Conservation (phyloP, 2,113 vertebrate genomes). For the Zapornia atra region DNA sequence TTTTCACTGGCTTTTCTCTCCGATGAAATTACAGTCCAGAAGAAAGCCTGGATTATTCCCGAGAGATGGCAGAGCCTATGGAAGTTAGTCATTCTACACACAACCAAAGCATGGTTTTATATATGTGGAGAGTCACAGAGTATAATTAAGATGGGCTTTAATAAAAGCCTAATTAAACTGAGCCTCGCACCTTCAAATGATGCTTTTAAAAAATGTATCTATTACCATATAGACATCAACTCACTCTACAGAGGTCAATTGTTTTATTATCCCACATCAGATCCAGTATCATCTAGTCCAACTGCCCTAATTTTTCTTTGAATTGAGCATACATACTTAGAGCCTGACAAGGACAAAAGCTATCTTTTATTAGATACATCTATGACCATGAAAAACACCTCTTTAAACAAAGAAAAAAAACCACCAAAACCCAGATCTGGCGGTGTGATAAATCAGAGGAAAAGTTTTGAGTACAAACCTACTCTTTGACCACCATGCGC, state of each 20-base stretch:
- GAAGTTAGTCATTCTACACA: background rate
- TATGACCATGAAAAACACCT: background rate
- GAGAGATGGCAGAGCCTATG: background rate
- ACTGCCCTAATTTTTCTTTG: background rate
- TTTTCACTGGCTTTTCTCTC: background rate
- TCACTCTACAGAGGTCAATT: background rate
- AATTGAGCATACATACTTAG: background rate
- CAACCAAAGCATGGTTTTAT: background rate
- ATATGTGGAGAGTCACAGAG: background rate
- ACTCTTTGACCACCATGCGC: accelerated
- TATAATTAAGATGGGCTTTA: background rate
- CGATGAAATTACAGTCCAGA: background rate
- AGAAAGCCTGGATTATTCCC: background rate
- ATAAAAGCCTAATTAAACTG: background rate
- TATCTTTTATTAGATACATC: background rate
- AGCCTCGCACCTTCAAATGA: background rate
- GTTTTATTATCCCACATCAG: background rate
- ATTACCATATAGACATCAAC: background rate
- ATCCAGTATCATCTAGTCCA: background rate
- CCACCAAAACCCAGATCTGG: background rate
- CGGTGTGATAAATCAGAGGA: background rate
- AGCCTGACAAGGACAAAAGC: background rate
- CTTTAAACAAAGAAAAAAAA: background rate
- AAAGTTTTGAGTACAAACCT: background rate
- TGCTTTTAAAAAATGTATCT: background rate